Base-by-base conservation (phyloP, 1,140 invertebrate genomes). In the Drosophila pruinosa region DNA sequence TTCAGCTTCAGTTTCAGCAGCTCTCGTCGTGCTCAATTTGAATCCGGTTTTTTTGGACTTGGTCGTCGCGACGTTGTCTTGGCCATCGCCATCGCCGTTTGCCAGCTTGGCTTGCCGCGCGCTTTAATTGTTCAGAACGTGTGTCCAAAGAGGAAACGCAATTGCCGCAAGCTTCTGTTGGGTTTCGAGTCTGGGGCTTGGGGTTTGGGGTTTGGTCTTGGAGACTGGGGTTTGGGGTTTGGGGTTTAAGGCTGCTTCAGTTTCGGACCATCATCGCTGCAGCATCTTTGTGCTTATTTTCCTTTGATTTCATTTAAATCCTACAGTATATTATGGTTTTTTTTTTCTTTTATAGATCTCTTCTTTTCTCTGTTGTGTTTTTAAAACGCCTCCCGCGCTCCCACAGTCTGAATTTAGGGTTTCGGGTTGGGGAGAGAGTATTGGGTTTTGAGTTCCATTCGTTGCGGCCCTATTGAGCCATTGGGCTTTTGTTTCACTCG, bases 131-230 rank as follows among this genome's bases (percentile, higher is more conserved):
- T 82, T 82, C 72, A 85, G 78, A 85, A 85, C 75, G 78, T 85
- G 80, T 77, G 78, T 73, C 80, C 75, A 81, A 80, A 81, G 72
- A 86, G 76, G 76, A 85, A 80, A 83, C 76, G 71, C 76, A 89
- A 89, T 83, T 89, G 82, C 85, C 82, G 85, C 72, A 82, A 89
- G 85, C 85, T 89, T 89, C 85, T 89, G 85, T 89, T 79, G 83
- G 61, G 75, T 56, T 73, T 69, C 39, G 22, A 12, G 7, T 61
- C 26, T 48, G n/a, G 6, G 10, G 17, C n/a, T 50, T 21, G 19
- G 78, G 54, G 68, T 63, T 41, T 41, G 39, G 39, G 39, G 17
- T 21, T 41, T 17, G 39, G 39, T 17, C 8, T 38, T 53, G 52
- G 28, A 28, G 6, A 5, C 28, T 26, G 45, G 78, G 50, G 73